Conservation (phyloP, 2,113 vertebrate genomes). For the Pelusios castaneus region DNA sequence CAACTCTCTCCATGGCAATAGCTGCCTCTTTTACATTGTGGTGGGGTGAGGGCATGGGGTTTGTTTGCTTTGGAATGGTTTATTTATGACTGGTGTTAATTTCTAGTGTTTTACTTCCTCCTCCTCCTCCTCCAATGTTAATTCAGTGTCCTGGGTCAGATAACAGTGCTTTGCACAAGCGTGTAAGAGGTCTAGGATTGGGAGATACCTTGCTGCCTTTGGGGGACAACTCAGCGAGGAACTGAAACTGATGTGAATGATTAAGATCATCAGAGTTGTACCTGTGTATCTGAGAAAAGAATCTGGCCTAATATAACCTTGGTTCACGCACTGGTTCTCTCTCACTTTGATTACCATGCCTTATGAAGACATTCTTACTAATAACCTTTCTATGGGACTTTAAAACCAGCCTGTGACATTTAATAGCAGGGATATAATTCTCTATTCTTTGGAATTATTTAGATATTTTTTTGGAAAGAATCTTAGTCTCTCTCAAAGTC, state of each 20-base stretch:
- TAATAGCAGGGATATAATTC: not conserved
- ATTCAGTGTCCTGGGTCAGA: not conserved
- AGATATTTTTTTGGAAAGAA: not conserved
- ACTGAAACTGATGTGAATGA: not conserved
- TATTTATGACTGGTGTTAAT: not conserved
- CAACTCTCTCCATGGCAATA: constrained; percentile 7
- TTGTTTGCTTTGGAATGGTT: constrained; percentile 22
- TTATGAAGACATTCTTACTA: not conserved
- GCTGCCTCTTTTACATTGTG: not conserved
- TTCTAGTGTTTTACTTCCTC: constrained; percentile 20
- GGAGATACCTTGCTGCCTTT: not conserved
- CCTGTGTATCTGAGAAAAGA: not conserved
- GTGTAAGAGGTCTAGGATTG: not conserved
- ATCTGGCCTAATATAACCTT: not conserved
- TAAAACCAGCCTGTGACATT: rapidly evolving
- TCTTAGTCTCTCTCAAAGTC: not conserved
- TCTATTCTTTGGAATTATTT: not conserved
- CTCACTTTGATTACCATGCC: not conserved
- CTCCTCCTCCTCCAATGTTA: not conserved
- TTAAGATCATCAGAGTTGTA: not conserved
- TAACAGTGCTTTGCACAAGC: not conserved
- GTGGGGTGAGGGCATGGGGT: rapidly evolving
- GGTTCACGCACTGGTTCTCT: not conserved
- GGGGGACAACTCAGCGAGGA: not conserved
- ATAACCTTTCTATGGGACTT: not conserved